Conservation (phyloP, 2,113 vertebrate genomes). For the Dipodomys ordii region DNA sequence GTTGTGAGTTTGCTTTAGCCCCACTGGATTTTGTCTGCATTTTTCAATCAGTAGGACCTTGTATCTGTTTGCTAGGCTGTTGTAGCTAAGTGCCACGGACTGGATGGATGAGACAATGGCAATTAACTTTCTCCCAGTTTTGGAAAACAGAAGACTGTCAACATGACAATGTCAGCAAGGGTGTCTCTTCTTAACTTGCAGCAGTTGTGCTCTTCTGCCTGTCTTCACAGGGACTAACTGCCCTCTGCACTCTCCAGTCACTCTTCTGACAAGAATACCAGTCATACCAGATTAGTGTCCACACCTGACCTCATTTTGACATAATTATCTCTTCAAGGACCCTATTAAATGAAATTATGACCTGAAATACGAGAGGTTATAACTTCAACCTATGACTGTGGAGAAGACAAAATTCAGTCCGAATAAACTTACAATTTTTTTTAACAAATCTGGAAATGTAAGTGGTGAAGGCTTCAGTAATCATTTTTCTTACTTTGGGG, state of each 20-base stretch:
- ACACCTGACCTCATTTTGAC: background rate
- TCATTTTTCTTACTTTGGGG: background rate
- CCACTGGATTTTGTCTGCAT: background rate
- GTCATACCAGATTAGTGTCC: background rate
- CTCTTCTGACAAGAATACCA: background rate
- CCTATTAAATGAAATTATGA: background rate
- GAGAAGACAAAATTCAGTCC: background rate
- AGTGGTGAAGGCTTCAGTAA: background rate
- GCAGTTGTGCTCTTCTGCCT: background rate
- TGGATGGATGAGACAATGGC: background rate
- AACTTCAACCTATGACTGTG: background rate
- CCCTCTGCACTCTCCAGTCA: background rate
- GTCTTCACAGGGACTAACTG: background rate
- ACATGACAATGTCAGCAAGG: background rate
- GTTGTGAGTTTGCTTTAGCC: background rate
- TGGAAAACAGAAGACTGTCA: background rate
- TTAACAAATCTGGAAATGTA: slow-evolving; percentile 38
- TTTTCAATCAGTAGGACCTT: slow-evolving; percentile 13
- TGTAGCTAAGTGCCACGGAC: background rate
- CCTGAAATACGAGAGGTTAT: background rate
- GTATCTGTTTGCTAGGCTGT: background rate
- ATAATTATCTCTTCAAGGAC: background rate
- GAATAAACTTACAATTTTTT: background rate
- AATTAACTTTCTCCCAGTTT: background rate
- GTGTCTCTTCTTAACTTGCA: background rate